Percentiles rank a stretch among this genome's conserved stretches.
Conservation (phyloP, 2,113 vertebrate genomes). For the Periophthalmus modestus region DNA sequence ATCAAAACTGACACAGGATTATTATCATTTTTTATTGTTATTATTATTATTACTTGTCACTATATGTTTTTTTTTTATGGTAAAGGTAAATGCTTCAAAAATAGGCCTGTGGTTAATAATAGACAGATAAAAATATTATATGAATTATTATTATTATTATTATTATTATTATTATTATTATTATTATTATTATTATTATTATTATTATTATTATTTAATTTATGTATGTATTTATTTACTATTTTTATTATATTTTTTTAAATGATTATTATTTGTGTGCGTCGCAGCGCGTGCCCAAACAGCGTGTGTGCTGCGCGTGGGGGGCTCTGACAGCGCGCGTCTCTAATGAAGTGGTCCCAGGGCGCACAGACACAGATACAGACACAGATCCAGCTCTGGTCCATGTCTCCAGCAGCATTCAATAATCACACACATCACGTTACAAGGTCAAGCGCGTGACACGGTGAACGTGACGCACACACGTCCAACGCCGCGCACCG, state of each 20-base stretch:
- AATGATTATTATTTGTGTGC: slow-evolving; percentile 5
- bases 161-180: slow-evolving; percentile 1
- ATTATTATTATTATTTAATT: not conserved
- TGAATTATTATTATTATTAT: slow-evolving; percentile 19
- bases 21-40: no score
- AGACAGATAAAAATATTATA: not conserved
- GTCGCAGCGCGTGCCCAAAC: slow-evolving; percentile 17
- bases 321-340: slow-evolving; percentile 44
- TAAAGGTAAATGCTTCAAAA: not conserved
- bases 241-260: no score
- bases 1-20: slow-evolving; percentile 11
- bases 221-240: no score
- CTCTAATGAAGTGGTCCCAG: slow-evolving; percentile 65
- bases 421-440: slow-evolving; percentile 26
- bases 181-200: slow-evolving; percentile 20
- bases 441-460: slow-evolving; percentile 16
- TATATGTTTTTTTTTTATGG: not conserved
- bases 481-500: not conserved
- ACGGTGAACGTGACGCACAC: slow-evolving; percentile 6
- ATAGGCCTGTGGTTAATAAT: not conserved
- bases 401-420: slow-evolving; percentile 45
- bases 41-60: slow-evolving; percentile 21
- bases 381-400: slow-evolving; percentile 57
- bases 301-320: slow-evolving; percentile 26
- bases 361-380: slow-evolving; percentile 50